Conservation (phyloP, 2,113 vertebrate genomes). For the Halichoeres trimaculatus region DNA sequence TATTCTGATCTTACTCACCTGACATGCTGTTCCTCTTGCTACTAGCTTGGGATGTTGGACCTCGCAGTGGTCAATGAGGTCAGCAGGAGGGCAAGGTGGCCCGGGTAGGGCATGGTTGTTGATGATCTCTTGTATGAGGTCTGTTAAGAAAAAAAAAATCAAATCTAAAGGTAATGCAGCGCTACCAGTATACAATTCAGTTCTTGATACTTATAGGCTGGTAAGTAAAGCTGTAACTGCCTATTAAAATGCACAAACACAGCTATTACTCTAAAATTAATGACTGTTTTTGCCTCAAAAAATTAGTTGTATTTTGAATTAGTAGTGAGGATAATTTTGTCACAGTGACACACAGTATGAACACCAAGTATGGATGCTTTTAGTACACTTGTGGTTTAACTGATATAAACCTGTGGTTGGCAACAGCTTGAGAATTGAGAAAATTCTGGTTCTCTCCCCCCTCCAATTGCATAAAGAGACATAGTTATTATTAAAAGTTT, state of each 20-base stretch:
- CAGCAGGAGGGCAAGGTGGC: constrained; percentile 69
- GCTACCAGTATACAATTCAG: not conserved
- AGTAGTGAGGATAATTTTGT: too few relatives aligned
- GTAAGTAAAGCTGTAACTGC: not conserved
- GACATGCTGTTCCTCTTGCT: constrained; percentile 69
- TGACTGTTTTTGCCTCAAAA: not conserved
- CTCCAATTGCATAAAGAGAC: too few relatives aligned
- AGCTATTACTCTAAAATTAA: not conserved
- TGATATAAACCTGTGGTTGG: not conserved
- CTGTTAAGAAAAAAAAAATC: constrained; percentile 58
- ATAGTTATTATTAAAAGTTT: too few relatives aligned
- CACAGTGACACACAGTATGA: too few relatives aligned
- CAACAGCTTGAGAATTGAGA: not conserved
- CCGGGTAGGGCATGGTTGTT: constrained; percentile 73
- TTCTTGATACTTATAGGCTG: not conserved
- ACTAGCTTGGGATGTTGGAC: constrained; percentile 65
- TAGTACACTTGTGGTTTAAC: too few relatives aligned
- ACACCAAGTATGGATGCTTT: too few relatives aligned
- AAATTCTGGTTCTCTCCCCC: not conserved
- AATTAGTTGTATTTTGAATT: too few relatives aligned
- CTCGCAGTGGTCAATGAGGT: constrained; percentile 19
- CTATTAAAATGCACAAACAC: not conserved
- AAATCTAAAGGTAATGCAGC: not conserved
- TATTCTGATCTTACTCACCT: constrained; percentile 49
- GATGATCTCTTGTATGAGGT: constrained; percentile 84